Percentiles rank a stretch among this genome's conserved stretches.
Conservation (phyloP, 2,113 vertebrate species). For the Amazona vittata region DNA sequence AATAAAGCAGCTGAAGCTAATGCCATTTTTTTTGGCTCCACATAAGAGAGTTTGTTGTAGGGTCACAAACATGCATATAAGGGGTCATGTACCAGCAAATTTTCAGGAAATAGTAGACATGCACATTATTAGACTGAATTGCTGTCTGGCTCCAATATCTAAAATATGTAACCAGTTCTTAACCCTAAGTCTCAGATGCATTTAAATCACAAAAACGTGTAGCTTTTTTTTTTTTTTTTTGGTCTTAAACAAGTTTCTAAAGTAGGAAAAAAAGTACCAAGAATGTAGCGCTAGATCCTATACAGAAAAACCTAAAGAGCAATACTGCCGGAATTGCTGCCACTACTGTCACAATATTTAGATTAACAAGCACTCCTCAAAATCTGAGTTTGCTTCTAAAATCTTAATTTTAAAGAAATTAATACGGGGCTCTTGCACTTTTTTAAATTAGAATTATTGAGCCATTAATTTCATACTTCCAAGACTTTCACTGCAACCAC, state of each 20-base stretch:
- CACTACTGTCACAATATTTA: not conserved
- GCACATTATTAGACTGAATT: constrained; percentile 46
- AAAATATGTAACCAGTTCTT: constrained; percentile 39
- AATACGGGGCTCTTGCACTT: not conserved
- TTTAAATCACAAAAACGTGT: constrained; percentile 18
- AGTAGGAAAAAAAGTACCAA: not conserved
- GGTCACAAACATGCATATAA: constrained; percentile 40
- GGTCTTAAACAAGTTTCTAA: not conserved
- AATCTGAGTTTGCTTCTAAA: not conserved
- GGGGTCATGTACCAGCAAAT: constrained; percentile 58
- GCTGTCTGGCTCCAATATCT: constrained; percentile 47
- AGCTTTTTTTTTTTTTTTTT: not conserved
- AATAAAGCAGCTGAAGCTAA: constrained; percentile 37
- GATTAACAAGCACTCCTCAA: not conserved
- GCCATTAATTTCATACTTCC: not conserved
- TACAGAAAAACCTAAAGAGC: not conserved
- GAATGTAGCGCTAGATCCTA: not conserved
- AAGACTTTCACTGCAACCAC: not conserved
- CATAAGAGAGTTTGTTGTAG: constrained; percentile 28
- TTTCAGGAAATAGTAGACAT: constrained; percentile 65
- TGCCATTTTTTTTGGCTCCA: constrained; percentile 45
- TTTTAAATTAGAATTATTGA: not conserved
- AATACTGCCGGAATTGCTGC: not conserved
- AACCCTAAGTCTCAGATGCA: not conserved
- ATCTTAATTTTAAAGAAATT: not conserved